Base-by-base conservation (phyloP, 2,888 invertebrate species). In the Ceramica pisi region DNA sequence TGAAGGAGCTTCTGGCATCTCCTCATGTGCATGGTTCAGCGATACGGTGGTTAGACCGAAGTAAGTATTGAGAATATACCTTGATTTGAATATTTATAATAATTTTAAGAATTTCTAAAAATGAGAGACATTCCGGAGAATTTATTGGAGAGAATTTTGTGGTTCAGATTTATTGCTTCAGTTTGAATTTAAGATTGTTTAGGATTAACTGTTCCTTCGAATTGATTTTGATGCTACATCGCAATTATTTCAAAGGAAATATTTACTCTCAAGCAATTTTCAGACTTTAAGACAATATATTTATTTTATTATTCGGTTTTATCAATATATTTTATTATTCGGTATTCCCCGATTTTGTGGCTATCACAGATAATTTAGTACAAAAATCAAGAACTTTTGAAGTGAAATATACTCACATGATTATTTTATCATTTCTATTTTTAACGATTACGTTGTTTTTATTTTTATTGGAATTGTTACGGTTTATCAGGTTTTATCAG, bases 1-100 rank as follows among this genome's bases (percentile, higher is more conserved):
- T 99, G 67, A 99, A 99, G 92, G 99, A 99, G 92, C 97, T 99
- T 21, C 96, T 99, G 1, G 97, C 98, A 26, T 97, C 98, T 64
- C 98, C 99, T 0, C 98, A 98, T 85, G 95, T 97, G 46, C 98
- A 99, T 92, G 98, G 99, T 16, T 98, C 98, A 7, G 99, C 99
- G 91, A 99, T 99, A 91, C 97, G 99, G 90, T 99, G 99, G 99
- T 96, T 99, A 87, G 99, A 99, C 93, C 97, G 99, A 90, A 97
- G 97, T 96, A 82, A 95, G 95, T 94, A 85, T 71, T 35, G 0
- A n/a, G 12, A 19, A 21, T 41, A 26, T 31, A 26, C 23, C 46
- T 35, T 21, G 1, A 14, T 21, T 23, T 6, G 16, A 9, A 57
- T n/a, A n/a, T 21, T n/a, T 5, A 53, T 7, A 31, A 3, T 9